Evolutionary conservation across 2,113 vertebrate species (phyloP).

Genomic region (Plecturocebus donacophilus): DNA sequence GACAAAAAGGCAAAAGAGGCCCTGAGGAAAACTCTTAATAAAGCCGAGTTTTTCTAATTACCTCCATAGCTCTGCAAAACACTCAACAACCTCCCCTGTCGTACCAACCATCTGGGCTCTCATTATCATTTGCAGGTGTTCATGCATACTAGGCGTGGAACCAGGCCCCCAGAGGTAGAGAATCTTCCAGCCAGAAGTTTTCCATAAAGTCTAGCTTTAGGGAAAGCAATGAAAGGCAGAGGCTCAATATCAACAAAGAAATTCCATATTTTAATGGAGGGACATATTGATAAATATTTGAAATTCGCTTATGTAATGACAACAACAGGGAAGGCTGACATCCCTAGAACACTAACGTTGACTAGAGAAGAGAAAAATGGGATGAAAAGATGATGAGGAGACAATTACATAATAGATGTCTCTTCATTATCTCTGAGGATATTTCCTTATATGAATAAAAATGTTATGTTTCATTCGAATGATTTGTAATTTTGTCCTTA

Average conservation of each 20-base stretch:
- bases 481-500: background rate
- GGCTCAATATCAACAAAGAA: background rate
- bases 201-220: background rate
- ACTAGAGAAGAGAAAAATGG: background rate
- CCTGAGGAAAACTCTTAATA: conserved; percentile 52
- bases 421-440: background rate
- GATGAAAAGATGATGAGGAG: background rate
- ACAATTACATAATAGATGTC: background rate
- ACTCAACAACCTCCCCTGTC: background rate
- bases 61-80: conserved; percentile 14
- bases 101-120: background rate
- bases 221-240: background rate
- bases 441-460: background rate
- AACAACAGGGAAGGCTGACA: background rate
- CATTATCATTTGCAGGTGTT: background rate
- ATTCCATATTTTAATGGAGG: background rate
- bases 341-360: background rate
- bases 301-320: background rate
- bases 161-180: background rate
- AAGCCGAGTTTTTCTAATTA: conserved; percentile 36
- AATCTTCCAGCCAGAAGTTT: background rate
- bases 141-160: background rate
- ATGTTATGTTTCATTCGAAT: background rate
- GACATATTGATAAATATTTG: background rate
- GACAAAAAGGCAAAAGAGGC: background rate